Evolutionary conservation across 2,888 invertebrate genomes (phyloP).

Genomic region (Pseudeuparius sepicola): DNA sequence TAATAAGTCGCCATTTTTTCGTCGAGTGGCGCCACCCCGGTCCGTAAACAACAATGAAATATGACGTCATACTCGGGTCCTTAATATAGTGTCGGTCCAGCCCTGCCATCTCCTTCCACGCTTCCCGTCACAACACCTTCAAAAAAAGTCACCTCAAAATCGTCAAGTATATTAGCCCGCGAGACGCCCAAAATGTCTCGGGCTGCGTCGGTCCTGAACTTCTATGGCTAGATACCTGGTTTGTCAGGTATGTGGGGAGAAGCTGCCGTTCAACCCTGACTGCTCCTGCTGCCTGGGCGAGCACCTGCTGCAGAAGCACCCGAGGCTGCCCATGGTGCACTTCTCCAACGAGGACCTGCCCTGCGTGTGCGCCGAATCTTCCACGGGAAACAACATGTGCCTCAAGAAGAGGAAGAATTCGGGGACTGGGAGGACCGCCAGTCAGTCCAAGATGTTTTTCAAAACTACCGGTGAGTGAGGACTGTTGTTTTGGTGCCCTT

Average conservation of each 20-base stretch:
- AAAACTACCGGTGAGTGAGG: slow-evolving; percentile 22
- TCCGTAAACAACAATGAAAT: too few relatives aligned
- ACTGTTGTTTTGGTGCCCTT: not conserved
- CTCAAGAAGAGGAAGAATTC: too few relatives aligned
- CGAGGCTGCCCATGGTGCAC: slow-evolving; percentile 29
- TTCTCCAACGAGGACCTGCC: slow-evolving; percentile 23
- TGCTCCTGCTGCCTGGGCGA: slow-evolving; percentile 28
- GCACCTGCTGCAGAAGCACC: slow-evolving; percentile 32
- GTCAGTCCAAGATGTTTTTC: slow-evolving; percentile 17
- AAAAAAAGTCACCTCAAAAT: too few relatives aligned
- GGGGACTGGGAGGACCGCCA: too few relatives aligned
- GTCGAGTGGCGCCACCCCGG: too few relatives aligned
- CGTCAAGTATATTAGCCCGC: too few relatives aligned
- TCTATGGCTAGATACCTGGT: slow-evolving; percentile 11
- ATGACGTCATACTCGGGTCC: too few relatives aligned
- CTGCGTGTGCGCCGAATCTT: slow-evolving; percentile 10
- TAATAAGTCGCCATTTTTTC: too few relatives aligned
- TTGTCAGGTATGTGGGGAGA: slow-evolving; percentile 33
- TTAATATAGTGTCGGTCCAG: too few relatives aligned
- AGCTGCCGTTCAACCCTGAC: slow-evolving; percentile 27
- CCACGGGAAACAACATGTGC: slow-evolving; percentile 7
- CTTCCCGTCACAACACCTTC: too few relatives aligned
- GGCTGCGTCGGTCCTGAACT: too few relatives aligned
- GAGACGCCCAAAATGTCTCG: slow-evolving; percentile 10
- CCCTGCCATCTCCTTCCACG: too few relatives aligned